Base-by-base conservation (phyloP, 1,140 invertebrate species). In the Tribolium madens region DNA sequence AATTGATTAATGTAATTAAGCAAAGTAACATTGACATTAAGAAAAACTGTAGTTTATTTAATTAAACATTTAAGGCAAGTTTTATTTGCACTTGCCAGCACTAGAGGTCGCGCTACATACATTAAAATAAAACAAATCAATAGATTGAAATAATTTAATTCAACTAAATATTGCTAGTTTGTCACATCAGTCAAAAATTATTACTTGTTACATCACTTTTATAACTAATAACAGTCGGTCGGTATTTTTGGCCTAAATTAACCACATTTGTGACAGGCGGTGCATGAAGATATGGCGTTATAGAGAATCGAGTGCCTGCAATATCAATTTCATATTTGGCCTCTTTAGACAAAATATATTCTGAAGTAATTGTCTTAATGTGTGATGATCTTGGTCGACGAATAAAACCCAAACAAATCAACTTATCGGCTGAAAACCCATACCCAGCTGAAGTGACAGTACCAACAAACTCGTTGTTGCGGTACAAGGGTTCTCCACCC, bases 401-500 rank as follows among this genome's bases (percentile, higher is more conserved):
- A 4, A 93, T 89, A 83, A 91, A 93, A 7, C 91, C 92, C 26
- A 93, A 85, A 79, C 92, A 92, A 10, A 93, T 89, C 82, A 91
- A 83, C 83, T 88, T 89, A 70, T 89, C 88, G 3, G 90, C 84
- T 1, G 89, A 89, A 82, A 92, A 93, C 47, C 92, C 92, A 84
- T 91, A 96, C 82, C 92, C 91, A 53, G 91, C 91, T n/a, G 93
- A 94, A 10, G 93, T 95, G 7, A 93, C 91, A 17, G 89, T 89
- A n/a, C 95, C 95, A 52, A 92, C 91, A 85, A 89, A 92, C 83
- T 91, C 87, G 18, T 89, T 89, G 78, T 92, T 89, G 72, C 90
- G 85, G 84, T 92, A 96, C 73, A 96, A 89, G 0, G 94, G 93
- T 84, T 96, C 95, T 42, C 92, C 91, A 42, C 94, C 93, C 91